Evolutionary conservation across 2,797 vertebrate genomes (phyloP), one percentile per base, ranked within the genome.

Genomic region (Rousettus madagascariensis): DNA sequence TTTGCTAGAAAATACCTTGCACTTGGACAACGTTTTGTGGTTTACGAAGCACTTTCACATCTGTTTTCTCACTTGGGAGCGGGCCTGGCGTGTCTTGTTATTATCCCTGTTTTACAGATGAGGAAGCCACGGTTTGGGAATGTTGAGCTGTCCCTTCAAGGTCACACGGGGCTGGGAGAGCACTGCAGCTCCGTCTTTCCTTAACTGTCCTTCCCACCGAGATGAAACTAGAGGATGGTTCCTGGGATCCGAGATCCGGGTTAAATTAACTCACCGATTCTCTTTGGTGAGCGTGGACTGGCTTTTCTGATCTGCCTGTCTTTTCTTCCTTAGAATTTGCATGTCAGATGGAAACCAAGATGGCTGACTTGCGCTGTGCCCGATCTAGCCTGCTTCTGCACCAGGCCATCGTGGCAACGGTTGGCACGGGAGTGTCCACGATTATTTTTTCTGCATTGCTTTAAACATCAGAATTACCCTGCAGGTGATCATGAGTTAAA

Each of bases 61-160:
- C 66, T 87, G 33, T 59, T 90, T 86, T 85, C 89, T 86, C 53
- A 30, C 30, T 69, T 26, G 49, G 49, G 49, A 49, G 49, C 15
- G 49, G 49, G 49, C 49, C 49, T 49, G 49, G 36, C 78, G 26
- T 41, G 63, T 57, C 71, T 68, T 68, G 8, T 57, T 63, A 11
- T 74, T 71, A 85, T 72, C 87, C 92, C 68, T 55, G 1, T 43
- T 84, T 85, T 89, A 71, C 71, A 53, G 86, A 82, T 59, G 83
- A 77, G 79, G 75, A 95, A 80, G 95, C 89, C 69, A 65, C 65
- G 43, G 83, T 20, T 95, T 61, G 28, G 68, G 69, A 91, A 69
- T 49, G 79, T 69, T 55, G 38, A 86, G 26, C 16, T 30, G 22
- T 46, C 77, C 85, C 59, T 30, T 68, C 68, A 33, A 33, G 78